These are phyloP conservation scores for Odontophorus gujanensis DNA, from an alignment of 2,113 vertebrate genomes.

Conservation along the genomic window DNA sequence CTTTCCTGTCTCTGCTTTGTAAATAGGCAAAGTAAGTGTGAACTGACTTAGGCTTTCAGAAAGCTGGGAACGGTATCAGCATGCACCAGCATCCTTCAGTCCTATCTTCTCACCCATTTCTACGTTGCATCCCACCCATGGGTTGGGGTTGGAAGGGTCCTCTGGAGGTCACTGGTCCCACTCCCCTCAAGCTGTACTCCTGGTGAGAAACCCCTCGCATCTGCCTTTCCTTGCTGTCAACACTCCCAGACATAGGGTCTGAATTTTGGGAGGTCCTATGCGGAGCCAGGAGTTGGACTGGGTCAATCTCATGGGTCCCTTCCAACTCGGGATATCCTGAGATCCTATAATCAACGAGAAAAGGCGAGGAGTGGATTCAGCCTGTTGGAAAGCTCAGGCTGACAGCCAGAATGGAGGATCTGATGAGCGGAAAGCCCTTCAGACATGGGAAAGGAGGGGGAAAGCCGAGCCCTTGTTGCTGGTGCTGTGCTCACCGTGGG, in stretches of 20 bases:
- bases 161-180: background rate
- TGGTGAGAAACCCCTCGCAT: rapidly evolving
- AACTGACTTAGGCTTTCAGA: background rate
- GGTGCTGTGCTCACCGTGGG: rapidly evolving
- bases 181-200: rapidly evolving
- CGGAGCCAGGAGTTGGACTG: background rate
- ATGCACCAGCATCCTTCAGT: background rate
- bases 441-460: background rate
- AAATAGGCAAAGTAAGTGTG: background rate
- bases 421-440: constrained; percentile 5
- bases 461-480: background rate
- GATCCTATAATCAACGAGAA: rapidly evolving
- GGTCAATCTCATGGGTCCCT: background rate
- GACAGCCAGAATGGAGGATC: constrained; percentile 32
- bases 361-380: background rate
- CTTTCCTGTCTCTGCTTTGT: background rate
- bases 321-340: background rate
- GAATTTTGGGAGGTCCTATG: background rate
- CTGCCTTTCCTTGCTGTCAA: background rate
- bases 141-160: background rate
- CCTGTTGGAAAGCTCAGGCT: background rate
- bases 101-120: background rate
- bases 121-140: background rate
- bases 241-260: background rate
- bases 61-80: background rate